Conservation (phyloP, 2,113 vertebrate genomes). For the Leptosomus discolor region DNA sequence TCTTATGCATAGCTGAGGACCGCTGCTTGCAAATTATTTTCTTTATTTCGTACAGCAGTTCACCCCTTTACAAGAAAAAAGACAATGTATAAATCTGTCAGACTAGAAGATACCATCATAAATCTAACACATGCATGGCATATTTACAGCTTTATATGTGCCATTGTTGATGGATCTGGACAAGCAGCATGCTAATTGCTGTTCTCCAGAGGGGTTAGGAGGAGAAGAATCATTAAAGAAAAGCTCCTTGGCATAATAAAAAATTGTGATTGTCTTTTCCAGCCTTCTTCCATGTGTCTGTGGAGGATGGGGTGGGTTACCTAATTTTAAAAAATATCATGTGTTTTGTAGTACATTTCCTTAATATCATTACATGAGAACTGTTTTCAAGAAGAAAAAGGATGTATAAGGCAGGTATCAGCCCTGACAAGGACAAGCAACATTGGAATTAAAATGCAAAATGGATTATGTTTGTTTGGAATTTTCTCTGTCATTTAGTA, state of each 20-base stretch:
- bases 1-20: not conserved
- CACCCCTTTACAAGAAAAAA: not conserved
- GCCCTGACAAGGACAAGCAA: not conserved
- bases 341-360: not conserved
- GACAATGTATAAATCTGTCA: not conserved
- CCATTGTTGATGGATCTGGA: constrained; percentile 26
- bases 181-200: constrained; percentile 30
- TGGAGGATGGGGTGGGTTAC: not conserved
- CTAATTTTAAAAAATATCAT: not conserved
- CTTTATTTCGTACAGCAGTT: not conserved
- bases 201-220: not conserved
- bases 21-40: not conserved
- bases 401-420: not conserved
- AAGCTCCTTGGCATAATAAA: constrained; percentile 4
- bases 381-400: not conserved
- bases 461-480: constrained; percentile 46
- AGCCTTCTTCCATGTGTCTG: not conserved
- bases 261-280: not conserved
- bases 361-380: not conserved
- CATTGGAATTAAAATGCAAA: constrained; percentile 36
- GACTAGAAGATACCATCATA: not conserved
- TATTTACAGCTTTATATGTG: not conserved
- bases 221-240: constrained; percentile 19
- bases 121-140: not conserved
- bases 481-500: constrained; percentile 32